Evolutionary conservation across 37 sponge, comb jelly and placozoan genomes (phyloP).

Genomic region (Cliona cf. orientalis): DNA sequence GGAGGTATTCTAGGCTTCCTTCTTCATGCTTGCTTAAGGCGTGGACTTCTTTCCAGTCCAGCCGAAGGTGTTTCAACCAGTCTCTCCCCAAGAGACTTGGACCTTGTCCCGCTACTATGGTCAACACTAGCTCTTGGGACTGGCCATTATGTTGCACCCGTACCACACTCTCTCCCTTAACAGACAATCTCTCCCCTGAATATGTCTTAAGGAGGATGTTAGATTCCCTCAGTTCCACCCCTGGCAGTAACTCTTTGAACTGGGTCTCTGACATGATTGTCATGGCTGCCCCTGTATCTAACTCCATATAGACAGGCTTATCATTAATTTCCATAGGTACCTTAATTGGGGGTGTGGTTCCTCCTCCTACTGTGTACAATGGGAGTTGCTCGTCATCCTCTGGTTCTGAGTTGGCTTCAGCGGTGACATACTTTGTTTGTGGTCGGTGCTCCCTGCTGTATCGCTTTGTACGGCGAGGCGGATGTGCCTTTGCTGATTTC

Average conservation of each 20-base stretch:
- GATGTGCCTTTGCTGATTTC: too few species aligned
- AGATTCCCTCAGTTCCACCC: not conserved
- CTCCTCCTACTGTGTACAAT: too few species aligned
- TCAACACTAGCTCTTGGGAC: too few species aligned
- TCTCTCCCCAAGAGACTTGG: constrained; percentile 7
- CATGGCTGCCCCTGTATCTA: not conserved
- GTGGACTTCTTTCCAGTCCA: not conserved
- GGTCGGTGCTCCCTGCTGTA: too few species aligned
- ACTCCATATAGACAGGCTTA: too few species aligned
- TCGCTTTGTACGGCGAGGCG: too few species aligned
- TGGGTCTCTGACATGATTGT: constrained; percentile 4
- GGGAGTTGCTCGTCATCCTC: too few species aligned
- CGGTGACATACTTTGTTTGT: too few species aligned
- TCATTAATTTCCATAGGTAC: too few species aligned
- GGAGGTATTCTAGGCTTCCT: not conserved
- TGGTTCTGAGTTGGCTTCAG: too few species aligned
- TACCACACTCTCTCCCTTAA: not conserved
- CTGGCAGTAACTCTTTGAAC: not conserved
- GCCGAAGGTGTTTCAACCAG: not conserved
- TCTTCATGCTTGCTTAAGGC: not conserved
- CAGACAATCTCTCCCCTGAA: not conserved
- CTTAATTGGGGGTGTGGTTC: too few species aligned
- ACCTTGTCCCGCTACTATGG: not conserved
- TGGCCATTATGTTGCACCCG: not conserved
- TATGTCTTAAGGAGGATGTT: not conserved